Conservation (phyloP, 2,888 invertebrate genomes). For the Linnaemya vulpina region DNA sequence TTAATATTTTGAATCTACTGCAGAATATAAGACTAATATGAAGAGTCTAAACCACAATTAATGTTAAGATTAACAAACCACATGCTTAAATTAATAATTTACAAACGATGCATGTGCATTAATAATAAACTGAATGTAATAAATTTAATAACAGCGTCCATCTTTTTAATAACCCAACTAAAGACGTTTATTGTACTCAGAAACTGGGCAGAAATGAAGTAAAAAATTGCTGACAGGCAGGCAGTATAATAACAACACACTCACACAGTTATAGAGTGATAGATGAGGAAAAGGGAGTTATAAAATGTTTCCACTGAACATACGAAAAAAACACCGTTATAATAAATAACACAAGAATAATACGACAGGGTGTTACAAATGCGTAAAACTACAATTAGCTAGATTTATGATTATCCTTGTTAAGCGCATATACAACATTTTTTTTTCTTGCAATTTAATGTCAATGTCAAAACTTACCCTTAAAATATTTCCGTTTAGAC, state of each 20-base stretch:
- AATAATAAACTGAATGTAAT: constrained; percentile 33
- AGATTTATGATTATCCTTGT: constrained; percentile 82
- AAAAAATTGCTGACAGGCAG: constrained; percentile 50
- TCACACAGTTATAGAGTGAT: constrained; percentile 48
- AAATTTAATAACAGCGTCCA: constrained; percentile 62
- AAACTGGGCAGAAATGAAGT: constrained; percentile 26
- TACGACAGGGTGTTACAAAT: constrained; percentile 65
- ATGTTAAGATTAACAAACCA: constrained; percentile 41
- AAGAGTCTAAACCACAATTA: constrained; percentile 41
- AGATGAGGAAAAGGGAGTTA: constrained; percentile 28
- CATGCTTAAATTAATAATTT: constrained; percentile 54
- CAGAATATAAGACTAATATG: no score
- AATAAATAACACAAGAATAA: constrained; percentile 53
- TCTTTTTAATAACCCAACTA: constrained; percentile 49
- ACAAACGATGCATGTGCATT: not conserved
- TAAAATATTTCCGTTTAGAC: constrained; percentile 57
- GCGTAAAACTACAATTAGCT: constrained; percentile 80
- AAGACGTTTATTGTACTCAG: constrained; percentile 44
- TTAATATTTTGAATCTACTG: no score
- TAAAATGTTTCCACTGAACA: constrained; percentile 68
- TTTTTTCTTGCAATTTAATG: constrained; percentile 77
- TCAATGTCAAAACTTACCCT: constrained; percentile 72
- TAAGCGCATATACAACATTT: constrained; percentile 78
- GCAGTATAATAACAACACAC: constrained; percentile 48
- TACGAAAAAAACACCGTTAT: constrained; percentile 18